Percentiles rank a stretch among this genome's conserved stretches.
phyloP scores from a whole-genome alignment of 2,797 vertebrate genomes.

The Stomatorhinus walkeri region DNA sequence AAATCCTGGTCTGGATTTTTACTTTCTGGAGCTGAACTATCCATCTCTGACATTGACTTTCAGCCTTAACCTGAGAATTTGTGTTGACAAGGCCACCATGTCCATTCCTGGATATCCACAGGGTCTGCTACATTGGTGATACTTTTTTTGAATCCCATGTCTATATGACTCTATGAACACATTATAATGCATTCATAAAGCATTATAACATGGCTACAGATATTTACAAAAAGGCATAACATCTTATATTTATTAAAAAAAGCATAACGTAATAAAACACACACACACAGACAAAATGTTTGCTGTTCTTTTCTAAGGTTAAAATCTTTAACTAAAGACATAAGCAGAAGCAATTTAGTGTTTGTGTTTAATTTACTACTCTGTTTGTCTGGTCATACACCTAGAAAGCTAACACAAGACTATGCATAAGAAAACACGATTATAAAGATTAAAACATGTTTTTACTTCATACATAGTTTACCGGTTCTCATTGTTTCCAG shows the following conservation, averaged over 20 bases:
- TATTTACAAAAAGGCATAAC: neutral
- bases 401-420: neutral
- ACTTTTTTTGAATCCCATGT: neutral
- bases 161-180: neutral
- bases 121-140: neutral
- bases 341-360: neutral
- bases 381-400: neutral
- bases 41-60: neutral
- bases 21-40: neutral
- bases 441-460: neutral
- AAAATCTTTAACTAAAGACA: neutral
- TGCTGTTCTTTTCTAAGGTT: constrained; percentile 24
- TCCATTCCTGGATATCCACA: constrained; percentile 46
- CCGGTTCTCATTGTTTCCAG: neutral
- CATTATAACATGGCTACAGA: neutral
- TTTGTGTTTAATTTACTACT: neutral
- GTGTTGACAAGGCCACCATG: constrained; percentile 39
- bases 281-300: constrained; percentile 7
- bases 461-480: neutral
- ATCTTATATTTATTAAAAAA: neutral
- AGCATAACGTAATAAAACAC: neutral
- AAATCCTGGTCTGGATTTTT: neutral
- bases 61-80: constrained; percentile 33
- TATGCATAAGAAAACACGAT: neutral
- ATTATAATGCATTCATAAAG: neutral